Base-by-base conservation (phyloP, 2,888 invertebrate species). In the Nebria salina region DNA sequence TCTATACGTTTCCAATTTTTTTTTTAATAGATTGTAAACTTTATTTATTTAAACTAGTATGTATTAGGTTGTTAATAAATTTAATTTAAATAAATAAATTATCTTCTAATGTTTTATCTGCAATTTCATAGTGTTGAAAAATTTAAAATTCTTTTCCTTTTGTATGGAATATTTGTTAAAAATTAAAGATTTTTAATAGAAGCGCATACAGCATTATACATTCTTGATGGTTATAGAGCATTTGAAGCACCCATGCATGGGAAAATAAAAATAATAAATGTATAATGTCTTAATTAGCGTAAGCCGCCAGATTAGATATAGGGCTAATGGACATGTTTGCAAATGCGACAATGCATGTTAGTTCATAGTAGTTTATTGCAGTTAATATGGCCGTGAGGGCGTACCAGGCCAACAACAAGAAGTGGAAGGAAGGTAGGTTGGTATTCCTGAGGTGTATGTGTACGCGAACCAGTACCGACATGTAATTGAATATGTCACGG, bases 401-500 rank as follows among this genome's bases (percentile, higher is more conserved):
- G 76, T 65, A 70, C 6, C 65, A 20, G 15, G 11, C 11, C 25
- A 15, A 26, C 75, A 70, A 34, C 70, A 66, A 15, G 34, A 65
- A 66, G 76, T 42, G 76, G 68, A 76, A 66, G 41, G 42, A 65
- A 64, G 64, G 65, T 65, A 75, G 75, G 75, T 65, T 41, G 70
- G 70, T 70, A 70, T 70, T 26, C 34, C 20, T 34, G 54, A 54
- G 13, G 54, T 54, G 54, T 54, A 6, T 54, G 54, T 54, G 54
- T 54, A 54, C 54, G 54, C 73, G 73, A 73, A 41, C 65, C 41
- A 25, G 65, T 11, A 76, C 75, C 75, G 65, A 68, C 76, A 43
- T 76, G 76, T 76, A 76, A 76, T 76, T 76, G 76, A 76, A 76
- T 76, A 68, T 76, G 76, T 76, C 76, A 76, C 76, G 76, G 76